Conservation (phyloP, 2,797 vertebrate genomes). For the Chromis chromis region DNA sequence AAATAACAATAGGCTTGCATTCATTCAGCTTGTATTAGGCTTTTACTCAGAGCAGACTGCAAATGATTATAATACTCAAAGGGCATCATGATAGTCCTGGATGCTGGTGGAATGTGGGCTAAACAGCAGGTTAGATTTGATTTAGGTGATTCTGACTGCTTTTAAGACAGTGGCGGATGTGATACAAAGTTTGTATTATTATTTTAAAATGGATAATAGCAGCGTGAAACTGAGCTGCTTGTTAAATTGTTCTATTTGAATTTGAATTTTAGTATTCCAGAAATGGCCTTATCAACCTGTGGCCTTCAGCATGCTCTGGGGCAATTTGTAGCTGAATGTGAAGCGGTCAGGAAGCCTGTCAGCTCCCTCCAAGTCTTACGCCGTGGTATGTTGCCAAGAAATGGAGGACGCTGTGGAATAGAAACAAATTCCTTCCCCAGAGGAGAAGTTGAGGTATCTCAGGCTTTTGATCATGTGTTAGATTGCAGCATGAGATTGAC, state of each 20-base stretch:
- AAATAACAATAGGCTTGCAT: slow-evolving; percentile 60
- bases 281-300: background rate
- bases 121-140: slow-evolving; percentile 8
- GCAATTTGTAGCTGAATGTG: background rate
- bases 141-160: background rate
- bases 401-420: background rate
- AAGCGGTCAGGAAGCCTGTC: slow-evolving; percentile 1
- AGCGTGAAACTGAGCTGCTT: background rate
- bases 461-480: background rate
- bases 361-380: background rate
- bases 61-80: slow-evolving; percentile 60
- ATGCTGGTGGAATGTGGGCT: slow-evolving; percentile 20
- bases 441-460: background rate
- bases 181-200: background rate
- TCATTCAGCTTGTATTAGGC: slow-evolving; percentile 50
- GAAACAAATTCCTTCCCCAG: background rate
- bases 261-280: slow-evolving; percentile 10
- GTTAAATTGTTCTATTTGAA: background rate
- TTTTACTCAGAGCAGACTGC: slow-evolving; percentile 35
- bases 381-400: background rate
- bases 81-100: slow-evolving; percentile 39
- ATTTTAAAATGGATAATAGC: background rate
- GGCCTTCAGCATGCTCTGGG: background rate
- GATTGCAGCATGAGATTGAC: background rate
- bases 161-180: background rate